Base-by-base conservation (phyloP, 2,888 invertebrate species). In the Rhogogaster chlorosoma region DNA sequence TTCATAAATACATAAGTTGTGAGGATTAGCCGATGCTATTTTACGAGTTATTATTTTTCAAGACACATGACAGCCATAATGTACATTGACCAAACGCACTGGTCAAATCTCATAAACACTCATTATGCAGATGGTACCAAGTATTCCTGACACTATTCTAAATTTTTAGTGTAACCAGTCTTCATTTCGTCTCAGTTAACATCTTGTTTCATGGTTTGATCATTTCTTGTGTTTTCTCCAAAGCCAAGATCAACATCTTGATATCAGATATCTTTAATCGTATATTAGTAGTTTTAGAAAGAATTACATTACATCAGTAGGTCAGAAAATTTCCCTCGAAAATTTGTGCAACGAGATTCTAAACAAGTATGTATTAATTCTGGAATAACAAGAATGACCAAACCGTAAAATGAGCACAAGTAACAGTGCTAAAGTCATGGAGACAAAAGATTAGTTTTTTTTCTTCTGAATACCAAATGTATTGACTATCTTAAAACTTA, bases 401-500 rank as follows among this genome's bases (percentile, higher is more conserved):
- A 84, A 61, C 64, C 61, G 32, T 83, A 86, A 70, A 84, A 85
- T 86, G 86, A 86, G 67, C 53, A 87, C 26, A 84, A 87, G 86
- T 87, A 88, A 89, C 86, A 87, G 88, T 89, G 88, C 88, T 90
- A 84, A 85, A 86, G 85, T 86, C 86, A 87, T 70, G 86, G 86
- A 77, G 84, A 78, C 45, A 86, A 86, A 87, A 45, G 15, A 45
- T 88, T 86, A n/a, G 87, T 86, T 90, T 88, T 89, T 86, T 75
- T 86, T 85, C 84, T 64, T 15, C 32, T 70, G 49, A 80, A 70
- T 78, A 53, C 77, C 64, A 80, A 82, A 42, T 82, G 78, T 78
- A 84, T 84, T 84, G 88, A 88, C 88, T 88, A 88, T 88, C 88
- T 87, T 89, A 38, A 88, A 88, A 88, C 88, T 87, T 89, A 38